These are phyloP conservation scores for Drosophila repletoides DNA, from an alignment of 1,140 invertebrate species.

Conservation along the genomic window DNA sequence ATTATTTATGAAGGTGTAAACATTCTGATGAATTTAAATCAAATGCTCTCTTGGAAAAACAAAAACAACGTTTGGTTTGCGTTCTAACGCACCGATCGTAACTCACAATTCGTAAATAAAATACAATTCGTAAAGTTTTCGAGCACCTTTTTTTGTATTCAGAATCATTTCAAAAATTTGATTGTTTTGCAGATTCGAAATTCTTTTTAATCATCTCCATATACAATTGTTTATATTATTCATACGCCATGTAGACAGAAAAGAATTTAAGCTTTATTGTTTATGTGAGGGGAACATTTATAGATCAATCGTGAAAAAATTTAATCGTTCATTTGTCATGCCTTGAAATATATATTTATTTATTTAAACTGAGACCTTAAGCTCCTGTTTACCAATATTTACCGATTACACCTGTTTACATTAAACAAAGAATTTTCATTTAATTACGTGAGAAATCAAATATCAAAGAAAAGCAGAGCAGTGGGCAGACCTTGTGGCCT, in stretches of 20 bases:
- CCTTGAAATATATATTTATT: constrained; percentile 3
- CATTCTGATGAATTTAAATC: constrained; percentile 53
- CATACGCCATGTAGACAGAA: not conserved
- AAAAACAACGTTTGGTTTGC: constrained; percentile 42
- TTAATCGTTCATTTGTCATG: not conserved
- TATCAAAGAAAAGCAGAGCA: not conserved
- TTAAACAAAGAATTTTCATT: constrained; percentile 7
- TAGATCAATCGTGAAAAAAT: constrained; percentile 3
- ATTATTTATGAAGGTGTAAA: constrained; percentile 60
- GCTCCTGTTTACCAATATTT: not conserved
- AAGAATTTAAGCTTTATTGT: not conserved
- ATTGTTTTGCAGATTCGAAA: not conserved
- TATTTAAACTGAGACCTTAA: not conserved
- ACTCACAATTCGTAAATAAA: constrained; percentile 31
- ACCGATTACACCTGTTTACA: not conserved
- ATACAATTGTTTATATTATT: not conserved
- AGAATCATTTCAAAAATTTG: constrained; percentile 13
- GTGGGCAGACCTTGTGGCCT: not conserved
- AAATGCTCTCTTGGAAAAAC: constrained; percentile 17
- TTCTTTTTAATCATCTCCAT: not conserved
- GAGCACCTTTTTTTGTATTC: constrained; percentile 13
- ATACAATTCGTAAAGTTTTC: not conserved
- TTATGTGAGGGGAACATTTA: constrained; percentile 9
- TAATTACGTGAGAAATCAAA: constrained; percentile 4
- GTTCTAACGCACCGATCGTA: constrained; percentile 28